phyloP scores from a whole-genome alignment of 2,113 vertebrate genomes.

The Scomber colias region DNA sequence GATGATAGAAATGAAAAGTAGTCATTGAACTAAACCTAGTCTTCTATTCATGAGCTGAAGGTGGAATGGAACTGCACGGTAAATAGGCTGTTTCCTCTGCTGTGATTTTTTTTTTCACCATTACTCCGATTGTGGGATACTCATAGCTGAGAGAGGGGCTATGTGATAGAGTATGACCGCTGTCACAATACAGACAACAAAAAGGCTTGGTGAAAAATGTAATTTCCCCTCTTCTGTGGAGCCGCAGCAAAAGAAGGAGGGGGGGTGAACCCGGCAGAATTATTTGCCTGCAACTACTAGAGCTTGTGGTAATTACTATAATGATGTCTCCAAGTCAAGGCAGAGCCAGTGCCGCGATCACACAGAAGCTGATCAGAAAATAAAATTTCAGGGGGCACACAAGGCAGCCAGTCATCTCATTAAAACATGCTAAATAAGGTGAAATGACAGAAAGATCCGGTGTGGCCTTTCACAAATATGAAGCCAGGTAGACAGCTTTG shows the following conservation, averaged over 20 bases:
- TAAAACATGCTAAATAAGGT: slow-evolving; percentile 59
- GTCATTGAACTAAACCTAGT: slow-evolving; percentile 52
- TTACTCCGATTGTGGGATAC: slow-evolving; percentile 79
- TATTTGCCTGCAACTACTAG: slow-evolving; percentile 83
- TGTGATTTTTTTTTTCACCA: slow-evolving; percentile 62
- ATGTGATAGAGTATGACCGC: slow-evolving; percentile 77
- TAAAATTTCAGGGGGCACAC: slow-evolving; percentile 71
- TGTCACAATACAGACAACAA: slow-evolving; percentile 78
- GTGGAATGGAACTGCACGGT: slow-evolving; percentile 43
- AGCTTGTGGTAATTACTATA: slow-evolving; percentile 84
- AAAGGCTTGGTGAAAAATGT: slow-evolving; percentile 79
- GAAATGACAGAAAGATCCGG: slow-evolving; percentile 39
- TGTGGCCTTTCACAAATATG: slow-evolving; percentile 20
- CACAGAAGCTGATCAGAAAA: slow-evolving; percentile 76
- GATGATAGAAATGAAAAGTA: slow-evolving; percentile 57
- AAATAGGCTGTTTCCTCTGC: slow-evolving; percentile 59
- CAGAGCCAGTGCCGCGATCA: slow-evolving; percentile 68
- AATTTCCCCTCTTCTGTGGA: slow-evolving; percentile 69
- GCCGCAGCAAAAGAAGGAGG: slow-evolving; percentile 59
- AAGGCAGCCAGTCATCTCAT: slow-evolving; percentile 71
- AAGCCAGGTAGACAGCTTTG: slow-evolving; percentile 27
- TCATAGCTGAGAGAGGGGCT: slow-evolving; percentile 76
- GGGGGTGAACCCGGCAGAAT: slow-evolving; percentile 70
- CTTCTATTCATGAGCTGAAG: slow-evolving; percentile 66
- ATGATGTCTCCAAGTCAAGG: slow-evolving; percentile 81